These are phyloP conservation scores for Helicoverpa assulta DNA, from an alignment of 2,888 invertebrate genomes.

Conservation along the genomic window DNA sequence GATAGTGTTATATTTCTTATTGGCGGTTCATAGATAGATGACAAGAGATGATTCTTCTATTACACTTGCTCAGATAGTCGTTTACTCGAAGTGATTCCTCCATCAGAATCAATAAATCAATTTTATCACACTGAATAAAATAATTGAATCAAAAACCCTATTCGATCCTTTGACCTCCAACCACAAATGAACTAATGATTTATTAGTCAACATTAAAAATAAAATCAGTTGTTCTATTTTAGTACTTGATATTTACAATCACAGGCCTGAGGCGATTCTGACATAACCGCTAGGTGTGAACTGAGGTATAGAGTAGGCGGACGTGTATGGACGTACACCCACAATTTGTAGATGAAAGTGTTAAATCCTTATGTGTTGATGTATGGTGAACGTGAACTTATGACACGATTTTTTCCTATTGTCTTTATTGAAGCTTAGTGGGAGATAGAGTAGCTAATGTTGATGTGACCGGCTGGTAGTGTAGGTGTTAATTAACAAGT, in stretches of 20 bases:
- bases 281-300: conserved; percentile 35
- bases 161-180: background rate
- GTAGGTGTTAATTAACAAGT: too few species aligned
- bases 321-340: conserved; percentile 31
- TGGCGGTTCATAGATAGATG: background rate
- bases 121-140: too few species aligned
- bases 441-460: background rate
- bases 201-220: conserved; percentile 26
- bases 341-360: conserved; percentile 48
- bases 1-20: background rate
- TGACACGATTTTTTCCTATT: conserved; percentile 18
- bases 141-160: too few species aligned
- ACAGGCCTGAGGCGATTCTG: conserved; percentile 32
- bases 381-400: conserved; percentile 14
- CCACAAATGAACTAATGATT: conserved; percentile 24
- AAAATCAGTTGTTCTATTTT: conserved; percentile 23
- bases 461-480: background rate
- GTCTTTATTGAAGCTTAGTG: background rate
- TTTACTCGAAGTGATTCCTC: too few species aligned
- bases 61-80: too few species aligned
- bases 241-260: conserved; percentile 36
- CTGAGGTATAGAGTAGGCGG: conserved; percentile 36
- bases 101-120: too few species aligned
- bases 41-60: too few species aligned
- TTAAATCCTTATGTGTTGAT: conserved; percentile 29